Conservation (phyloP, 1,140 invertebrate genomes). For the Lineus longissimus region DNA sequence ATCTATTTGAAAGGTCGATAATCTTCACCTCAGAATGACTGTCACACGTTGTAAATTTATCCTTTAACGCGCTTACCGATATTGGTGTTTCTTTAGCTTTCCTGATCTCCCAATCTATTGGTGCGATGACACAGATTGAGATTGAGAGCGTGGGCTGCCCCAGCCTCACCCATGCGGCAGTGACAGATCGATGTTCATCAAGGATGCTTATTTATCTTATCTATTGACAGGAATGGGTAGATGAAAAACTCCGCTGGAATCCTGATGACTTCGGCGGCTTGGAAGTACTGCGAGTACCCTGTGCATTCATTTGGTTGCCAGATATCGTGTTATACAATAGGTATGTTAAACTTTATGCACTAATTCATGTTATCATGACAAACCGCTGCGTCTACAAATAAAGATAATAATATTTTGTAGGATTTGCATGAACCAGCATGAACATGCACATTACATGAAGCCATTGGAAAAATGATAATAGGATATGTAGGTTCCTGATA, state of each 20-base stretch:
- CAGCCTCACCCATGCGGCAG: not conserved
- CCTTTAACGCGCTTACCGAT: not conserved
- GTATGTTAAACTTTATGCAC: conserved; percentile 36
- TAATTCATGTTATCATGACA: not conserved
- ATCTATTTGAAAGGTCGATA: too few species aligned
- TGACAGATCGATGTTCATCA: not conserved
- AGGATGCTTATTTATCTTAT: conserved; percentile 20
- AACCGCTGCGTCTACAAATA: not conserved
- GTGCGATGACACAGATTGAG: too few species aligned
- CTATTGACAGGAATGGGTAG: conserved; percentile 57
- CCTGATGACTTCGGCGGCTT: conserved; percentile 56
- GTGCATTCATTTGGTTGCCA: conserved; percentile 59
- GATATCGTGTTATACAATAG: conserved; percentile 63
- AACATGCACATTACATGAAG: too few species aligned
- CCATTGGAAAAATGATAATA: too few species aligned
- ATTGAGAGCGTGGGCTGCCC: too few species aligned
- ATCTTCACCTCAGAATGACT: not conserved
- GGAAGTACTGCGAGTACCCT: conserved; percentile 57
- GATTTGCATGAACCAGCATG: too few species aligned
- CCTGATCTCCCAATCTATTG: not conserved
- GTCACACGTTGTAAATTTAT: not conserved
- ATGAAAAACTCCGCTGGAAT: conserved; percentile 59
- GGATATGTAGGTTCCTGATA: too few species aligned
- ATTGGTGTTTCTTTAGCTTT: not conserved
- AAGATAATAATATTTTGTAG: not conserved